Conservation (phyloP, 1,140 invertebrate species). For the Papilio glaucus region DNA sequence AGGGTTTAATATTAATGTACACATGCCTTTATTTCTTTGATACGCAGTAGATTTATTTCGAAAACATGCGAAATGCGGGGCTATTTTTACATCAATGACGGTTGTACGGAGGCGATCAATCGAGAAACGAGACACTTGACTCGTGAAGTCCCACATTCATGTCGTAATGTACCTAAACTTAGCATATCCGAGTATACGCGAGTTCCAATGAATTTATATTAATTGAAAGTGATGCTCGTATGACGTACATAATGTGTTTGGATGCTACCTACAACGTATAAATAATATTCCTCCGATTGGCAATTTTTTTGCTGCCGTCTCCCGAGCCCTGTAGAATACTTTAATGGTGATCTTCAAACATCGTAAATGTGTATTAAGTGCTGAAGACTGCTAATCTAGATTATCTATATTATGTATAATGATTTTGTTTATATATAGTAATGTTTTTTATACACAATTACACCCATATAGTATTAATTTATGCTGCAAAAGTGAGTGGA, state of each 20-base stretch:
- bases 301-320: too few species aligned
- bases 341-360: too few species aligned
- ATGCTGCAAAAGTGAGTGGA: too few species aligned
- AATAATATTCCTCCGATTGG: neutral
- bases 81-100: constrained; percentile 29
- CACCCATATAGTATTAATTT: too few species aligned
- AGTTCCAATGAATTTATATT: neutral
- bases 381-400: too few species aligned
- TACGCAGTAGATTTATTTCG: constrained; percentile 9
- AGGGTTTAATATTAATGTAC: neutral
- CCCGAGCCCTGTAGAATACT: too few species aligned
- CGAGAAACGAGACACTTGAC: constrained; percentile 32
- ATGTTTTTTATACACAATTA: too few species aligned
- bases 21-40: neutral
- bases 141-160: constrained; percentile 20
- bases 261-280: neutral
- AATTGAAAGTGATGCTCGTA: neutral
- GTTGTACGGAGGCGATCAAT: constrained; percentile 28
- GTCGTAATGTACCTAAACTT: constrained; percentile 31
- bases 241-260: neutral
- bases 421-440: too few species aligned
- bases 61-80: constrained; percentile 20
- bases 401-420: too few species aligned
- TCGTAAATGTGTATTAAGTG: too few species aligned
- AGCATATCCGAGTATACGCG: neutral